Base-by-base conservation (phyloP, 1,140 invertebrate species). In the Bombus sibiricus region DNA sequence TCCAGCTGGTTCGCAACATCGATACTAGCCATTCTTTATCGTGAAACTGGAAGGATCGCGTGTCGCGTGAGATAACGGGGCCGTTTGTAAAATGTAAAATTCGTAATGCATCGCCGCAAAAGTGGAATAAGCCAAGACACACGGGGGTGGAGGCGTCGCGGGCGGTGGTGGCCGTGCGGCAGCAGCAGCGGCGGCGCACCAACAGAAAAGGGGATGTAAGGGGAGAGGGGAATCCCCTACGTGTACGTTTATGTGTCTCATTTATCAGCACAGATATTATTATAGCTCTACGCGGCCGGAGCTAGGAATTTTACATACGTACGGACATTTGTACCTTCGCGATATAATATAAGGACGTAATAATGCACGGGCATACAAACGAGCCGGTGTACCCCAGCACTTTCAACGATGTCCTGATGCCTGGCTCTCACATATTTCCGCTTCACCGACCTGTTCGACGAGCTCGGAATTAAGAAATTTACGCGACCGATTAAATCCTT, bases 221-320 rank as follows among this genome's bases (percentile, higher is more conserved):
- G 85, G 85, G 89, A 86, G 86, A 91, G 89, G 92, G 87, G 91
- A 89, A 90, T 89, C 88, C 82, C 88, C 83, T 85, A 85, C 93
- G 92, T 94, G 94, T 94, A 94, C 93, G 93, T 90, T 95, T 95
- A 95, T 95, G 94, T 93, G 92, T 93, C 94, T 93, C 94, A 93
- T 95, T 95, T 94, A 94, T 95, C 94, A 94, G 93, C 92, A 92
- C 92, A 93, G 93, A 94, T 94, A 94, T 94, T 95, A 94, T 94
- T 95, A 93, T 92, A 89, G 92, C 92, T 93, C 90, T 92, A 91
- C 90, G 89, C 91, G 92, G 91, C 89, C 92, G 92, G 90, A 91
- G 92, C 94, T 94, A 94, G 92, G 90, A 94, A 92, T 94, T 94
- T 95, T 94, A 94, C 94, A 94, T 94, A 94, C 92, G 93, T 94